Conservation (phyloP, 2,888 invertebrate genomes). For the Epiblema foenella region DNA sequence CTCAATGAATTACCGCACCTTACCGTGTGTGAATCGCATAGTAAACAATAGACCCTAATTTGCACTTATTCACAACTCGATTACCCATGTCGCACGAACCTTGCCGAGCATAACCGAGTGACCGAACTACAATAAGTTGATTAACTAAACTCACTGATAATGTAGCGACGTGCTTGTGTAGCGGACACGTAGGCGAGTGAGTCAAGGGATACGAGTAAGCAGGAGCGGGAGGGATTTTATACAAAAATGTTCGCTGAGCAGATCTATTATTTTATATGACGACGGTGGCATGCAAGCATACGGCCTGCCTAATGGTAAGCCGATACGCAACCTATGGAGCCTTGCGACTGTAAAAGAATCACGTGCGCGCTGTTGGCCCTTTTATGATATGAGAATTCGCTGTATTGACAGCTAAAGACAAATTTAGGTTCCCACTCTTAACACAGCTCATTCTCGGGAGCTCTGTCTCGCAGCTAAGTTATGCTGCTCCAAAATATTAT, state of each 20-base stretch:
- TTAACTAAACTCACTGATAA: slow-evolving; percentile 58
- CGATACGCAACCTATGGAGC: too few relatives aligned
- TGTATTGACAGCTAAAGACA: too few relatives aligned
- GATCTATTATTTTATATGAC: too few relatives aligned
- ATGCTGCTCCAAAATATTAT: too few relatives aligned
- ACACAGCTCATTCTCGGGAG: too few relatives aligned
- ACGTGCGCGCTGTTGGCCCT: too few relatives aligned
- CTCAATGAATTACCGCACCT: slow-evolving; percentile 1
- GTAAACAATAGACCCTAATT: slow-evolving; percentile 20
- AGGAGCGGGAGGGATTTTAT: slow-evolving; percentile 20
- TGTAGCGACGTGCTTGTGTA: slow-evolving; percentile 52
- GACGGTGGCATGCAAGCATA: not conserved
- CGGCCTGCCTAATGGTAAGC: too few relatives aligned
- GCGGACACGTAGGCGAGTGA: slow-evolving; percentile 48
- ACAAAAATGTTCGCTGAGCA: not conserved
- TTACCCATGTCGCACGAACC: slow-evolving; percentile 14
- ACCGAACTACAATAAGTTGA: slow-evolving; percentile 50
- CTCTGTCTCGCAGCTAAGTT: too few relatives aligned
- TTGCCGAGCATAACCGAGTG: slow-evolving; percentile 44
- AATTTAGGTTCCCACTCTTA: too few relatives aligned
- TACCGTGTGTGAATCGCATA: not conserved
- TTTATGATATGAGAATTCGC: too few relatives aligned
- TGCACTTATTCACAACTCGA: slow-evolving; percentile 14
- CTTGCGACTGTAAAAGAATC: too few relatives aligned
- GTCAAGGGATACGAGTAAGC: slow-evolving; percentile 8